Conservation (phyloP, 2,888 invertebrate species). For the Mylabris sibirica region DNA sequence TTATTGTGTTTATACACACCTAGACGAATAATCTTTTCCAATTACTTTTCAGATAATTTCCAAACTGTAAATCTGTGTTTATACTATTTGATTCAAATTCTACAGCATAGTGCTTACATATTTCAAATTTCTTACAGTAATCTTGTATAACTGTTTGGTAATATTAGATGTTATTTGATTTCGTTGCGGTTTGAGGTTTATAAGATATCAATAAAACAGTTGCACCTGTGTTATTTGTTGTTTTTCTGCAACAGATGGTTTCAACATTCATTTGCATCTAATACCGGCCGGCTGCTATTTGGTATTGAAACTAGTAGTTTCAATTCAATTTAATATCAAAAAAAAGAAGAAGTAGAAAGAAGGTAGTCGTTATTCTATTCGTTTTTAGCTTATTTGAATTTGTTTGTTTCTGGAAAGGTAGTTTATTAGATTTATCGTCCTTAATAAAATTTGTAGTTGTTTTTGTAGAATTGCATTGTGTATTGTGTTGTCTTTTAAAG, state of each 20-base stretch:
- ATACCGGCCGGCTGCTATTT: conserved; percentile 19
- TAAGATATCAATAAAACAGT: conserved; percentile 9
- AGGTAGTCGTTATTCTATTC: no score
- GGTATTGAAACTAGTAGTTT: conserved; percentile 19
- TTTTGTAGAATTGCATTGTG: no score
- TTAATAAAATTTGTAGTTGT: background rate
- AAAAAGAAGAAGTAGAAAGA: conserved; percentile 8
- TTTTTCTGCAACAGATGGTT: conserved; percentile 35
- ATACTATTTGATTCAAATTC: no score
- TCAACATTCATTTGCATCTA: conserved; percentile 34
- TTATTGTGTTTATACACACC: no score
- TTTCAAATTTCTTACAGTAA: no score
- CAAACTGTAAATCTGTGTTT: background rate
- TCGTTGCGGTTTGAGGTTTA: conserved; percentile 2
- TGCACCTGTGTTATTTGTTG: conserved; percentile 28
- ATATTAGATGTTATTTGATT: conserved; percentile 2
- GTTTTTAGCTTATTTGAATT: background rate
- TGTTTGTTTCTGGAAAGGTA: conserved; percentile 4
- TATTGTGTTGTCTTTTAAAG: background rate
- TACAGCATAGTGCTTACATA: no score
- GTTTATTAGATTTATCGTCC: background rate
- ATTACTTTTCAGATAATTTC: background rate
- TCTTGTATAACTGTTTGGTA: background rate
- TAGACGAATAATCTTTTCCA: no score
- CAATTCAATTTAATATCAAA: conserved; percentile 23